Base-by-base conservation (phyloP, 2,888 invertebrate species). In the Heliconius aoede region DNA sequence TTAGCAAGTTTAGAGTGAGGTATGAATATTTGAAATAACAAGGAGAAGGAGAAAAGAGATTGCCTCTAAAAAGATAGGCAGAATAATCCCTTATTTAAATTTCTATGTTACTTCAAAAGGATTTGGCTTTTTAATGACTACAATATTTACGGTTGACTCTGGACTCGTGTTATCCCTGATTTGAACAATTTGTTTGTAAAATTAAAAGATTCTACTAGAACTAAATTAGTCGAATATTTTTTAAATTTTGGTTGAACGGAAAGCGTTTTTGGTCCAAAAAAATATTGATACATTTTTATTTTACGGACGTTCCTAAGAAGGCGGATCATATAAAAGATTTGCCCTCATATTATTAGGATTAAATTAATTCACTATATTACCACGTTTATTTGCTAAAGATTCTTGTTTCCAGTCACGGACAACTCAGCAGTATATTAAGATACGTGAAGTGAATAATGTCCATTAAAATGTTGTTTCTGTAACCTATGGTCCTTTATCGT, bases 1-100 rank as follows among this genome's bases (percentile, higher is more conserved):
- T 73, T 73, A 73, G 73, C 73, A 72, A 72, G 24, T 72, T 72
- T 32, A 72, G 36, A 72, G 13, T 58, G 72, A 60, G 60, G 58
- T 72, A 72, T 72, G 72, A 72, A 72, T 72, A 58, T 72, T 60
- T 58, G 60, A 72, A n/a, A 60, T 60, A 72, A 60, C 60, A 60
- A 72, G 36, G 36, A 9, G 11, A 60, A 72, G 36, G 32, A 72
- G 36, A 60, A 72, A 72, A 24, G 36, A 51, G 55, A 69, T 69
- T 55, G 55, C 30, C 69, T 30, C 65, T 32, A 55, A 69, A 69
- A 69, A 55, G 69, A 69, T 30, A 69, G 55, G 68, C 28, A 40
- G 28, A 24, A 69, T 69, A 15, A 69, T 69, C 69, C 30, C 32
- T 55, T 69, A 69, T 69, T 69, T 69, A 69, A 69, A 30, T 15